Evolutionary conservation across 2,113 vertebrate species (phyloP).

Genomic region (Sitta europaea): DNA sequence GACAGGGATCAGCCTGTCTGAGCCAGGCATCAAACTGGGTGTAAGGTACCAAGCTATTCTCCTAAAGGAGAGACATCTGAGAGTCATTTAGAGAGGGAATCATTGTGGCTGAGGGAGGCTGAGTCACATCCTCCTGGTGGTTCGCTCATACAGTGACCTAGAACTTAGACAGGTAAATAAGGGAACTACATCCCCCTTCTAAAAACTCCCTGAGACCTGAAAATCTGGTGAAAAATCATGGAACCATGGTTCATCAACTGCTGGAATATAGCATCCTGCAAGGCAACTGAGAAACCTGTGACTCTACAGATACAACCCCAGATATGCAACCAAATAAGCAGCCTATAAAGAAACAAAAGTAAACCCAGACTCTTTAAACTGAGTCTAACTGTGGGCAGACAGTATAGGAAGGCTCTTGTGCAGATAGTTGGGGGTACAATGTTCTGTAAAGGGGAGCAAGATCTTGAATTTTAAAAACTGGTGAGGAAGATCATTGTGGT

Average conservation of each 20-base stretch:
- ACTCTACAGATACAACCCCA: neutral
- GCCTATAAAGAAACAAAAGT: neutral
- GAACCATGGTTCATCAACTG: fast-evolving
- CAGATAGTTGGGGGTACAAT: neutral
- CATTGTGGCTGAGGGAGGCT: neutral
- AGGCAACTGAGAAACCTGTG: neutral
- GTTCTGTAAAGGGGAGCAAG: neutral
- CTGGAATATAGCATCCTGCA: neutral
- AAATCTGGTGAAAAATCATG: neutral
- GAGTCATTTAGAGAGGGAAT: neutral
- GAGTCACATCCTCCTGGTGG: neutral
- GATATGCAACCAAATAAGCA: neutral
- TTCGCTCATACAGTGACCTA: neutral
- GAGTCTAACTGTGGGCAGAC: neutral
- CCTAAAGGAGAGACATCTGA: neutral
- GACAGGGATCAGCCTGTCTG: neutral
- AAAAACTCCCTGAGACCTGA: neutral
- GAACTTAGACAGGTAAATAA: neutral
- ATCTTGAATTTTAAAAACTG: neutral
- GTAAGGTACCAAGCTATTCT: neutral
- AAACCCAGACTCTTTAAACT: neutral
- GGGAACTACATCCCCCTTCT: neutral
- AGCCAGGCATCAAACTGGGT: neutral
- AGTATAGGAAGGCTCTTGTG: neutral
- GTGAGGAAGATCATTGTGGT: neutral